phyloP scores from a whole-genome alignment of 2,888 invertebrate species.

The Abscondita cerata region DNA sequence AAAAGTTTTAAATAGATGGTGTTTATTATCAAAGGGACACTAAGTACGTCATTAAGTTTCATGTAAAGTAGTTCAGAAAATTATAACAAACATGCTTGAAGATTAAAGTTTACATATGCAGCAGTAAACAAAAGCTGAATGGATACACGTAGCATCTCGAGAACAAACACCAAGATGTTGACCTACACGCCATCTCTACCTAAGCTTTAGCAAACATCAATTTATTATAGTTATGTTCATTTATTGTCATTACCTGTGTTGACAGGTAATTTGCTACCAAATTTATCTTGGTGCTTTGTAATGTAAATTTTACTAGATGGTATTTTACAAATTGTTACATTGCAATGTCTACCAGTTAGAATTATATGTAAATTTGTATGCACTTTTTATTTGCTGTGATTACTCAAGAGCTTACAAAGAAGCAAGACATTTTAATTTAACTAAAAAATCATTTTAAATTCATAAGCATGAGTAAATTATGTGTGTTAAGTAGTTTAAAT shows the following conservation, averaged over 20 bases:
- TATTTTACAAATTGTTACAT: no score
- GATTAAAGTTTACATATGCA: slow-evolving; percentile 31
- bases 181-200: slow-evolving; percentile 25
- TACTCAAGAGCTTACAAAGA: no score
- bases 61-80: slow-evolving; percentile 24
- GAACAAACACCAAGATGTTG: slow-evolving; percentile 30
- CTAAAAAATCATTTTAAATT: no score
- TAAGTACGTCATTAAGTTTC: slow-evolving; percentile 26
- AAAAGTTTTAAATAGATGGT: slow-evolving; percentile 17
- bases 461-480: no score
- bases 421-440: no score
- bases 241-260: slow-evolving; percentile 37
- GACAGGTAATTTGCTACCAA: slow-evolving; percentile 36
- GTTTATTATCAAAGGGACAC: slow-evolving; percentile 18
- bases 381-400: no score
- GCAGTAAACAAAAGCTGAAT: slow-evolving; percentile 19
- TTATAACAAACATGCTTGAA: slow-evolving; percentile 28
- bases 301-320: no score
- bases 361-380: no score
- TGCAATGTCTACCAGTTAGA: no score
- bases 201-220: slow-evolving; percentile 32
- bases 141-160: slow-evolving; percentile 22
- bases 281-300: slow-evolving; percentile 18
- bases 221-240: slow-evolving; percentile 39
- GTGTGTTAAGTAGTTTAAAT: no score